Evolutionary conservation across 1,140 invertebrate species (phyloP), one percentile per base, ranked within the genome.

Genomic region (Micrasema longulum): DNA sequence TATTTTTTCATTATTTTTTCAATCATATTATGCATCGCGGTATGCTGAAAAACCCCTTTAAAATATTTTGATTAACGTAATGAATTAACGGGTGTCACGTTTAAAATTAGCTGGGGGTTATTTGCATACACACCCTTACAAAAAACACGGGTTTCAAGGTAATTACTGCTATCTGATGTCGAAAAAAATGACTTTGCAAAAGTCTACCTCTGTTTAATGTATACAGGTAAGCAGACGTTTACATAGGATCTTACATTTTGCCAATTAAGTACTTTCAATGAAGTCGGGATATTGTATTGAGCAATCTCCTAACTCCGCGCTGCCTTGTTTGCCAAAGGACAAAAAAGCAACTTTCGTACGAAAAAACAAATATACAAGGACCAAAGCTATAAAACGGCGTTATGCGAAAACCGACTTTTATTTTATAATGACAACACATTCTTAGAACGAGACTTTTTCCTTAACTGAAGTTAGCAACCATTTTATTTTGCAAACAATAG

Each of bases 191-290:
- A 64, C 41, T 64, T 64, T 1, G 47, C 60, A 64, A 64, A 64
- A 64, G 41, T 64, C 22, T 16, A 22, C 60, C 60, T n/a, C 60
- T 9, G 22, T 14, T 18, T 64, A 45, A 64, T 64, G 60, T 35
- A 22, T 47, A 64, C 45, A 70, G 41, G 55, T 64, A 36, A 63
- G 57, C 68, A 41, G 38, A 57, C 55, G 47, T 70, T 70, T 70
- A 70, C 68, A 48, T 70, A 70, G 68, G 68, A 62, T 70, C 68
- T 63, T 70, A 50, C 23, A 50, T 70, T 70, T 53, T 70, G 68
- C 57, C 68, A 50, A 70, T 70, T 63, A 50, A 50, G 68, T 70
- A 70, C 68, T 70, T 70, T 70, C 22, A 43, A 43, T 52, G 48
- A 26, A 31, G 41, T 16, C 35, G 26, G 65, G 47, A 64, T 64